Conservation (phyloP, 2,888 invertebrate genomes). For the Tipula lateralis region DNA sequence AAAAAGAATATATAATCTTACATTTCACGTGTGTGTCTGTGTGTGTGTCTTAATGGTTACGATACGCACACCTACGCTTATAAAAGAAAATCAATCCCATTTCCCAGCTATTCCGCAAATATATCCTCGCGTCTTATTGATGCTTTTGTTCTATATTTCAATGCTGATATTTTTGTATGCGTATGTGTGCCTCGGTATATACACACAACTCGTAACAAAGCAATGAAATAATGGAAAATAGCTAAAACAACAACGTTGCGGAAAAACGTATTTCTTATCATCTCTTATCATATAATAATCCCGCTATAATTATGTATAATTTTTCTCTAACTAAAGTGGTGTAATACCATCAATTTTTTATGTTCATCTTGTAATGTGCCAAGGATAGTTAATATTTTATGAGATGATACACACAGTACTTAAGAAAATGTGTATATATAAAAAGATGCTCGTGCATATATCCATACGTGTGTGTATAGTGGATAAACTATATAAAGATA, state of each 20-base stretch:
- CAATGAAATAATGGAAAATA: neutral
- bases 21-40: neutral
- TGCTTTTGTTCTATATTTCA: neutral
- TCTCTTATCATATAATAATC: neutral
- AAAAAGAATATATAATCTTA: neutral
- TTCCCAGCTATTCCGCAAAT: neutral
- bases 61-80: neutral
- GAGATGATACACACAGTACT: no score
- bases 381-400: neutral
- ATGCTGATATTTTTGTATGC: neutral
- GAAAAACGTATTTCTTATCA: neutral
- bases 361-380: neutral
- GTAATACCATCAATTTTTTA: neutral
- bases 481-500: neutral
- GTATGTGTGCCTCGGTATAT: neutral
- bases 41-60: no score
- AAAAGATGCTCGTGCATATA: no score
- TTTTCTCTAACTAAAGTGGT: neutral
- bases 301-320: neutral
- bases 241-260: neutral
- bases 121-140: neutral
- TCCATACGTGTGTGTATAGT: neutral
- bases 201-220: neutral
- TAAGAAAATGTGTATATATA: no score
- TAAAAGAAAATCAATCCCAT: neutral